Evolutionary conservation across 2,113 vertebrate genomes (phyloP).

Genomic region (Passer montanus): DNA sequence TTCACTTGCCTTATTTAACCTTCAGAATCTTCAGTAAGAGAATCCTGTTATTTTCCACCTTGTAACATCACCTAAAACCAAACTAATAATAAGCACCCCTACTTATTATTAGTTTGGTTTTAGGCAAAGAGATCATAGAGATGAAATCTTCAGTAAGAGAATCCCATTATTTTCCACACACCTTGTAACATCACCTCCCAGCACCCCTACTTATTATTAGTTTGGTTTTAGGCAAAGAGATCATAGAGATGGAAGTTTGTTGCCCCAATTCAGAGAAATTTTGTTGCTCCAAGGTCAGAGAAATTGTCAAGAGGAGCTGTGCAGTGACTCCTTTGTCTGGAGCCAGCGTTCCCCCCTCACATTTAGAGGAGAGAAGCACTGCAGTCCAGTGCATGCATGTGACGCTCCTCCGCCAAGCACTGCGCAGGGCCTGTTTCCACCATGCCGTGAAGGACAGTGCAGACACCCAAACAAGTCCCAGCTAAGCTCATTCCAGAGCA

Average conservation of each 20-base stretch:
- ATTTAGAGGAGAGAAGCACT: not conserved
- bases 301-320: not conserved
- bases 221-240: not conserved
- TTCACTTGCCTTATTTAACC: not conserved
- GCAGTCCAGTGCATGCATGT: not conserved
- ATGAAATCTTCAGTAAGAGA: not conserved
- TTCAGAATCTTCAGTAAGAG: not conserved
- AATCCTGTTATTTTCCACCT: not conserved
- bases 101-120: not conserved
- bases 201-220: not conserved
- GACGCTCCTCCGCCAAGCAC: not conserved
- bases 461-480: constrained; percentile 3
- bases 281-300: not conserved
- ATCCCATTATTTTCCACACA: not conserved
- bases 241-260: not conserved
- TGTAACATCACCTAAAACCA: not conserved
- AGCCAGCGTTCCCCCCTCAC: not conserved
- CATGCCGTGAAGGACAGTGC: constrained; percentile 33
- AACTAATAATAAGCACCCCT: no score
- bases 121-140: not conserved
- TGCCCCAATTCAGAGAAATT: not conserved
- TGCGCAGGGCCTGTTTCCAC: not conserved
- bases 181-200: not conserved
- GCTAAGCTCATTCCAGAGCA: not conserved
- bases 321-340: not conserved